phyloP scores from a whole-genome alignment of 2,888 invertebrate genomes.

The Protodeltote pygarga region DNA sequence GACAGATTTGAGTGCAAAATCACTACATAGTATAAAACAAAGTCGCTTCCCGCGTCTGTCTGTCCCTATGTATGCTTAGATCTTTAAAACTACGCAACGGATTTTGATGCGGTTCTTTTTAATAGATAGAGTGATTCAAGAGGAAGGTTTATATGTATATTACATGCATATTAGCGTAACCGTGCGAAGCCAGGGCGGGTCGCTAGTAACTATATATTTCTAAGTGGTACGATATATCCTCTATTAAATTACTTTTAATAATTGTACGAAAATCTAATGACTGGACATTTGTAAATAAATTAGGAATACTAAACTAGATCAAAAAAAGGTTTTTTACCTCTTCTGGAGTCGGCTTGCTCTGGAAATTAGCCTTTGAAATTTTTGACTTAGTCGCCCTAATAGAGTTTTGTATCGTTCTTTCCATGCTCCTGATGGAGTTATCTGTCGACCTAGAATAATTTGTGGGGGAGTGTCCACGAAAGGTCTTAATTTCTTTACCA shows the following conservation, averaged over 20 bases:
- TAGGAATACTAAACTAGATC: neutral
- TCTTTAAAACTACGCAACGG: too few relatives aligned
- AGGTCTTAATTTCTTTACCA: slow-evolving; percentile 47
- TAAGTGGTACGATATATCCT: too few relatives aligned
- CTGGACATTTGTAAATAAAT: neutral
- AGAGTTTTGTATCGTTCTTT: slow-evolving; percentile 60
- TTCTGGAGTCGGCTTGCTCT: slow-evolving; percentile 53
- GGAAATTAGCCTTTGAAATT: slow-evolving; percentile 23
- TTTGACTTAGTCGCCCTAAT: slow-evolving; percentile 47
- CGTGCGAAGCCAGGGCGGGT: too few relatives aligned
- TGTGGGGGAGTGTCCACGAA: slow-evolving; percentile 42
- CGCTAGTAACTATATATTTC: too few relatives aligned
- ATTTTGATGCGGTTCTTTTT: too few relatives aligned
- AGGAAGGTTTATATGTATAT: too few relatives aligned
- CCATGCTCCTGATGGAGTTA: slow-evolving; percentile 57
- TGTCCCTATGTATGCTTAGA: too few relatives aligned
- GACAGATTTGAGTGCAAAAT: too few relatives aligned
- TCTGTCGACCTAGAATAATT: slow-evolving; percentile 51
- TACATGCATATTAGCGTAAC: too few relatives aligned
- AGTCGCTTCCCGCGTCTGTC: too few relatives aligned
- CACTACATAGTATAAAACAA: too few relatives aligned
- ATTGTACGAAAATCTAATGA: neutral
- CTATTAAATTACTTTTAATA: neutral
- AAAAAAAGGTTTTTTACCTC: slow-evolving; percentile 59
- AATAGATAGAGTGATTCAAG: too few relatives aligned